Percentiles rank a stretch among this genome's conserved stretches.
Conservation (phyloP, 2,888 invertebrate genomes). For the Sisyra terminalis region DNA sequence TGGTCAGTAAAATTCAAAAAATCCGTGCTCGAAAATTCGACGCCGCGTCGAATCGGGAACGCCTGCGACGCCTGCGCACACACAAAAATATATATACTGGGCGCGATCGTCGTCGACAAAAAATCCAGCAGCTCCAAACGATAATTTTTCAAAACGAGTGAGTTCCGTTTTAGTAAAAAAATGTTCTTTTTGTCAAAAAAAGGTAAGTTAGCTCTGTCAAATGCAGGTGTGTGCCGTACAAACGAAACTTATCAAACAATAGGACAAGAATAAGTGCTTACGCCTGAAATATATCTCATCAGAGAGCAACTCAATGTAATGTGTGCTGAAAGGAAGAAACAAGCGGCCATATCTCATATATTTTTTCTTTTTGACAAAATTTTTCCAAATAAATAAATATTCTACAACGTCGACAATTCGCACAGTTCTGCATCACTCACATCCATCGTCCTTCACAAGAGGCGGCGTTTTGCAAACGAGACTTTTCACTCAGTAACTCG, state of each 20-base stretch:
- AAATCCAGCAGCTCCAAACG: conserved; percentile 4
- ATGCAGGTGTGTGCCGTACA: conserved; percentile 37
- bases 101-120: conserved; percentile 6
- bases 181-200: not conserved
- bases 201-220: not conserved
- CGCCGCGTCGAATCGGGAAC: conserved; percentile 2
- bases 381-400: too few species aligned
- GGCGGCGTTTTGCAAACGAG: too few species aligned
- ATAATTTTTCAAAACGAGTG: not conserved
- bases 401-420: not conserved
- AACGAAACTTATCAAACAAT: conserved; percentile 30
- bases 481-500: not conserved
- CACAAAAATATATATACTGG: not conserved
- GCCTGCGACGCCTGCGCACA: not conserved
- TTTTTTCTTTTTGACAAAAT: too few species aligned
- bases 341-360: conserved; percentile 27
- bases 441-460: conserved; percentile 1
- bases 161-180: too few species aligned
- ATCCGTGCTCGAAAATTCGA: conserved; percentile 1
- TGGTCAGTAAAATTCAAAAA: conserved; percentile 3
- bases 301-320: conserved; percentile 53
- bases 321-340: conserved; percentile 52
- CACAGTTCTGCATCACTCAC: conserved; percentile 1
- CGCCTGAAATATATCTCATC: conserved; percentile 16
- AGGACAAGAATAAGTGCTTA: not conserved